These are phyloP conservation scores for Alectura lathami DNA, from an alignment of 2,113 vertebrate genomes.

Conservation along the genomic window DNA sequence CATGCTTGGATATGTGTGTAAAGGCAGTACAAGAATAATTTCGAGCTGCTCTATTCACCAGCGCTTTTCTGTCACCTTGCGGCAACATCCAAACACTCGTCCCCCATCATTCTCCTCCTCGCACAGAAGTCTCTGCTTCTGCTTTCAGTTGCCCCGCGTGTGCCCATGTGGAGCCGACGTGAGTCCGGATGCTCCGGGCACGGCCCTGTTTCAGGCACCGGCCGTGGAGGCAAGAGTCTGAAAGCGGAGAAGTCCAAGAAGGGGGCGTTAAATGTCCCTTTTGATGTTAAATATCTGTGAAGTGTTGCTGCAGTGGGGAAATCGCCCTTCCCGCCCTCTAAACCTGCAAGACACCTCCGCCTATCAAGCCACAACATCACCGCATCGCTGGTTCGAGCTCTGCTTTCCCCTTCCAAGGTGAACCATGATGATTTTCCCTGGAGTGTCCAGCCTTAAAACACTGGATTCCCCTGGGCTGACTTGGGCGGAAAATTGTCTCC, in stretches of 20 bases:
- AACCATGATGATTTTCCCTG: neutral
- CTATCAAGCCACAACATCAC: neutral
- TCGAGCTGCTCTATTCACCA: neutral
- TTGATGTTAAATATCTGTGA: neutral
- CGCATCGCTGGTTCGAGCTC: neutral
- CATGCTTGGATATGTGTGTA: neutral
- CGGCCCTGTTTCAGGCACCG: neutral
- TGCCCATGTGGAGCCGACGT: neutral
- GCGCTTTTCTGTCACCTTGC: neutral
- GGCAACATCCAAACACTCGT: neutral
- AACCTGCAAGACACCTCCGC: neutral
- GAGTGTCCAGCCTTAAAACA: neutral
- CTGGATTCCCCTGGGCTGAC: neutral
- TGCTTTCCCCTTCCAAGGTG: neutral
- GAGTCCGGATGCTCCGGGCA: too few species aligned
- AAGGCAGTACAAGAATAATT: neutral
- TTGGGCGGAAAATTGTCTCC: neutral
- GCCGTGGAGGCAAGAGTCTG: neutral
- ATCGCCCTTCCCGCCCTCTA: neutral
- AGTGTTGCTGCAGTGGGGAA: neutral
- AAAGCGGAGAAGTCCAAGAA: neutral
- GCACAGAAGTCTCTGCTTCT: neutral
- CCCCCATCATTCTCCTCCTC: neutral
- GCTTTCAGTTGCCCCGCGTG: neutral
- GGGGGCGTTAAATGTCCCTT: neutral